phyloP scores from a whole-genome alignment of 2,797 vertebrate species.

The Numenius phaeopus region DNA sequence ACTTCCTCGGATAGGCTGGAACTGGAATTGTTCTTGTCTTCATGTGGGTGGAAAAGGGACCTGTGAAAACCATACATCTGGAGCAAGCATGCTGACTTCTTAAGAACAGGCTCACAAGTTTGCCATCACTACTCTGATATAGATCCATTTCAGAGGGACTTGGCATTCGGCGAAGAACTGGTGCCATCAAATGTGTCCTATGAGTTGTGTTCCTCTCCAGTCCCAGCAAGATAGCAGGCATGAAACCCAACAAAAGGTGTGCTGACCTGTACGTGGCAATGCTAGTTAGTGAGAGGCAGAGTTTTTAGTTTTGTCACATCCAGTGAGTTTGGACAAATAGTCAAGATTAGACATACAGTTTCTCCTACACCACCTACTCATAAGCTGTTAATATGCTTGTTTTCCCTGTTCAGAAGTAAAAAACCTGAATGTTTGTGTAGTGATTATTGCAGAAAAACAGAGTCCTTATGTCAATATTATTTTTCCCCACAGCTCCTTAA shows the following conservation, averaged over 20 bases:
- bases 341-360: neutral
- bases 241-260: neutral
- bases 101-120: neutral
- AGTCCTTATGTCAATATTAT: conserved; percentile 50
- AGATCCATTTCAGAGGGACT: neutral
- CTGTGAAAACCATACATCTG: neutral
- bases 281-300: neutral
- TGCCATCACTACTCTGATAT: neutral
- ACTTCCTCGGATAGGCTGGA: neutral
- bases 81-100: neutral
- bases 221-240: neutral
- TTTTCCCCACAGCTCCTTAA: neutral
- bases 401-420: conserved; percentile 29
- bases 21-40: neutral
- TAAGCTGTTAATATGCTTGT: conserved; percentile 48
- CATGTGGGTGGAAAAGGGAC: neutral
- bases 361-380: conserved; percentile 67
- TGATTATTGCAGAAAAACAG: conserved; percentile 28
- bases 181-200: neutral
- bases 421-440: neutral
- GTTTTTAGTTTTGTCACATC: neutral
- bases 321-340: neutral
- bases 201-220: neutral
- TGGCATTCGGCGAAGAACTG: neutral
- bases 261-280: neutral